Evolutionary conservation across 2,888 invertebrate species (phyloP), one percentile per base, ranked within the genome.

Genomic region (Allygus modestus): DNA sequence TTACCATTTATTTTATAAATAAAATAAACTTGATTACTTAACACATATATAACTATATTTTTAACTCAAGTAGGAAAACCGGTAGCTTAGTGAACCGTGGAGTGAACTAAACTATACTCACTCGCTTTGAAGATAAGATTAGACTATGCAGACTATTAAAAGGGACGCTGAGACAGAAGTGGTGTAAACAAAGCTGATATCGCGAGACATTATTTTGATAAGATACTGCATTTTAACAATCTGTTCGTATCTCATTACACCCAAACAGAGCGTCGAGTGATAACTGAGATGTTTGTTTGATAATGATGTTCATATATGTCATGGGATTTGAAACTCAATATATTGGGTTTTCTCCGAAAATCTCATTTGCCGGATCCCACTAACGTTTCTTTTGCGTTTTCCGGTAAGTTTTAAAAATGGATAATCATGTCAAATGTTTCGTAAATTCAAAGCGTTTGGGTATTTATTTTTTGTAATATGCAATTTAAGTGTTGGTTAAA

Each of bases 141-240:
- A 65, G 31, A 58, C 46, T 46, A 12, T 46, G 12, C n/a, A 46
- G 46, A 17, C 58, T 58, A 58, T 58, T 17, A 23, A 65, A 65
- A 65, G 65, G 7, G 17, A 65, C 7, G n/a, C 28, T 28, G 26
- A 28, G 28, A 65, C 65, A 28, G 17, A 12, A 65, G 17, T 31
- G 31, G 28, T 65, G 65, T 65, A 65, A 65, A 65, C 65, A 31
- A 2, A 5, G 28, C 31, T 65, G 65, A 12, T 28, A 65, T 65
- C 65, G 1, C 65, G 17, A 65, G 9, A 65, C 65, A 65, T 65
- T 65, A 65, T 65, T 65, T 2, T 65, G 65, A 65, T 65, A 65
- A 31, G 65, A 5, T 15, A 11, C 15, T 65, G 65, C 65, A 65
- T 28, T 65, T 31, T 65, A 65, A 65, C 65, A 65, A 65, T 28